Evolutionary conservation across 2,888 invertebrate genomes (phyloP).

Genomic region (Elmis aenea): DNA sequence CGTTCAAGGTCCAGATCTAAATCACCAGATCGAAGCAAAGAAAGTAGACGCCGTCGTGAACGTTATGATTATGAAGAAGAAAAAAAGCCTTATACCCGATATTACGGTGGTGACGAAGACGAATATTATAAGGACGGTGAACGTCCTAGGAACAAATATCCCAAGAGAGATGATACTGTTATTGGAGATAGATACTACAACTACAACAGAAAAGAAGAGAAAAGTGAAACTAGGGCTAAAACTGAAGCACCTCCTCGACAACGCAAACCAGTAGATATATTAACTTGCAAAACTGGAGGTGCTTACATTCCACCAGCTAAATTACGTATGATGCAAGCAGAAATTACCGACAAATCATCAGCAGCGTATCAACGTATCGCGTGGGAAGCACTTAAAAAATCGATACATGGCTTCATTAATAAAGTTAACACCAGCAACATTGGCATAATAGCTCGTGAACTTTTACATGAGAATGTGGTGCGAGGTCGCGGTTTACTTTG

Average conservation of each 20-base stretch:
- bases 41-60: constrained; percentile 12
- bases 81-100: constrained; percentile 30
- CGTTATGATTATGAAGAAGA: constrained; percentile 23
- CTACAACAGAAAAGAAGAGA: constrained; percentile 17
- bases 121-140: constrained; percentile 35
- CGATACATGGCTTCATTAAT: constrained; percentile 96
- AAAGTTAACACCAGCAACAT: constrained; percentile 96
- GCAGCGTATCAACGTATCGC: constrained; percentile 92
- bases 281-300: constrained; percentile 83
- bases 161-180: constrained; percentile 37
- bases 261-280: constrained; percentile 57
- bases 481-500: constrained; percentile 90
- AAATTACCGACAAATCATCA: constrained; percentile 93
- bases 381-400: constrained; percentile 99
- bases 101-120: constrained; percentile 38
- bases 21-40: constrained; percentile 11
- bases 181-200: constrained; percentile 40
- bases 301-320: constrained; percentile 99
- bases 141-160: constrained; percentile 45
- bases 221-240: constrained; percentile 34
- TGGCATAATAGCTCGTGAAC: constrained; percentile 81
- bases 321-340: constrained; percentile 89
- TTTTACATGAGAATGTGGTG: constrained; percentile 93
- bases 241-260: constrained; percentile 40
- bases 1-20: constrained; percentile 12